Conservation (phyloP, 2,888 invertebrate species). For the Melieria crassipennis region DNA sequence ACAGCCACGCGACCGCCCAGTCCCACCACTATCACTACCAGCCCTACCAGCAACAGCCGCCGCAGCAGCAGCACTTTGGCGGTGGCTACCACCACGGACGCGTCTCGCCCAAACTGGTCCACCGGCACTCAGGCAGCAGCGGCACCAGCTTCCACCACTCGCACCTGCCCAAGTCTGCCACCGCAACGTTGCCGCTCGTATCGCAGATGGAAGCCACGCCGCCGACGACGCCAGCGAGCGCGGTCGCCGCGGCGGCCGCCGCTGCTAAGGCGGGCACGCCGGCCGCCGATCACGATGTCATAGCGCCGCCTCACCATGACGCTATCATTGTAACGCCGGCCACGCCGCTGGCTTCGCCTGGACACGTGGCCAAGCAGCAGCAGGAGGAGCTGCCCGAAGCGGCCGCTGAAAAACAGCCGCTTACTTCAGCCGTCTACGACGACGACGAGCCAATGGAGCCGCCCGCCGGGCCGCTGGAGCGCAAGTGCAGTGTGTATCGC, state of each 20-base stretch:
- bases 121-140: conserved; percentile 62
- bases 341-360: conserved; percentile 66
- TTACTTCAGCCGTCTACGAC: conserved; percentile 47
- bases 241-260: conserved; percentile 50
- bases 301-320: conserved; percentile 57
- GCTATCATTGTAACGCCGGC: conserved; percentile 66
- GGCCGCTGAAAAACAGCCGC: conserved; percentile 46
- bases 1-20: conserved; percentile 19
- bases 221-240: conserved; percentile 59
- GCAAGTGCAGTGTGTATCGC: conserved; percentile 66
- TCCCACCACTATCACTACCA: conserved; percentile 31
- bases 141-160: conserved; percentile 57
- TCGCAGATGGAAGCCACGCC: conserved; percentile 64
- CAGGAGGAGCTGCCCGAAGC: conserved; percentile 35
- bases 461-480: conserved; percentile 59
- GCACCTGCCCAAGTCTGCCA: conserved; percentile 64
- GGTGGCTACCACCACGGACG: conserved; percentile 51
- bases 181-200: conserved; percentile 64
- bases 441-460: conserved; percentile 57
- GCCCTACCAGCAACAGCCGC: conserved; percentile 43
- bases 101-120: conserved; percentile 60
- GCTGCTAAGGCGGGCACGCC: conserved; percentile 45
- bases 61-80: conserved; percentile 43
- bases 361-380: conserved; percentile 56
- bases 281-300: conserved; percentile 42